These are phyloP conservation scores for Tryphoninae sp. DNA, from an alignment of 2,888 invertebrate species.

Conservation along the genomic window DNA sequence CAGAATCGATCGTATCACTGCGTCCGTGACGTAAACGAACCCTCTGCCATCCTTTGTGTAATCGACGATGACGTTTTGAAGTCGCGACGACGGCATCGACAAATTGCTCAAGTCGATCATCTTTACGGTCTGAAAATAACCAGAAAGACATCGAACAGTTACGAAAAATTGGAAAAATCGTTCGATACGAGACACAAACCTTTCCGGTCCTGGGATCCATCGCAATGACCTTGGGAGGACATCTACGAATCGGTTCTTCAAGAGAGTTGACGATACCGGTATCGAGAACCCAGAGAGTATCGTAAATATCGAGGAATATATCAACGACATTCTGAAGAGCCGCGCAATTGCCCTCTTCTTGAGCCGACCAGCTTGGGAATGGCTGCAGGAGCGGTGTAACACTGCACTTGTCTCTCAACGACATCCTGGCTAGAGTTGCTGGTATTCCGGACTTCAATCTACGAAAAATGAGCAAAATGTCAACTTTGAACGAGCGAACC, in stretches of 20 bases:
- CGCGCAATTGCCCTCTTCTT: conserved; percentile 87
- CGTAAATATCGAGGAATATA: conserved; percentile 84
- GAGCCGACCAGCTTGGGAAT: conserved; percentile 87
- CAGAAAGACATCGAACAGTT: background rate
- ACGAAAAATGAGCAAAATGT: background rate
- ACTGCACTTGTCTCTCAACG: conserved; percentile 81
- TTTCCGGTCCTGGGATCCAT: conserved; percentile 84
- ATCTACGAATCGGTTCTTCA: conserved; percentile 83
- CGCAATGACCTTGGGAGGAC: conserved; percentile 85
- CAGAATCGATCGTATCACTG: conserved; percentile 81
- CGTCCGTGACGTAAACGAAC: conserved; percentile 82
- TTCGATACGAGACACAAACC: conserved; percentile 70
- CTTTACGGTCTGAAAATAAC: conserved; percentile 81
- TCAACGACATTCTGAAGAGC: conserved; percentile 88
- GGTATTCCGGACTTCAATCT: conserved; percentile 85
- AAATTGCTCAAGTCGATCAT: conserved; percentile 83
- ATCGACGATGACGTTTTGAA: conserved; percentile 85
- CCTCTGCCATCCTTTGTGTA: conserved; percentile 82
- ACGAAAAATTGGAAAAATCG: conserved; percentile 9
- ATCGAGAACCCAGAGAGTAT: conserved; percentile 85
- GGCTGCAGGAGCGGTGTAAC: conserved; percentile 83
- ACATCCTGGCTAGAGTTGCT: conserved; percentile 84
- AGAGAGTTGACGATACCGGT: conserved; percentile 84
- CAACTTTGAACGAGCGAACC: background rate
- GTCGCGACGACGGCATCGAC: conserved; percentile 82